Percentiles rank a stretch among this genome's conserved stretches.
Conservation (phyloP, 2,797 vertebrate species). For the Ficedula albicollis region DNA sequence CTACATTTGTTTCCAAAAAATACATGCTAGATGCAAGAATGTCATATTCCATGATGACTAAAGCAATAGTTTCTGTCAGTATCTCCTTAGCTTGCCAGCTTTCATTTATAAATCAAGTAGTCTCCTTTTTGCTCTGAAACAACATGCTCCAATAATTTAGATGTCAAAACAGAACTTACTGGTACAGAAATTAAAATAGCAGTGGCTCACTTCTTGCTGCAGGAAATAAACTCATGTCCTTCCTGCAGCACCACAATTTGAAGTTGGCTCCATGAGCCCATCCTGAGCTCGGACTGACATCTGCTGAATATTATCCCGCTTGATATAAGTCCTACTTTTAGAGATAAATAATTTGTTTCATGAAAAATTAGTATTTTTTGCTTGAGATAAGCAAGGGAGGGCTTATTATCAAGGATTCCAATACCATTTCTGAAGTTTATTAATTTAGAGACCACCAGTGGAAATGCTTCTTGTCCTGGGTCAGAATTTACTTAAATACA, state of each 20-base stretch:
- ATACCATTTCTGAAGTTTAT: background rate
- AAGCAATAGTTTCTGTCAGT: slow-evolving; percentile 46
- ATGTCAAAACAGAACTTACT: slow-evolving; percentile 36
- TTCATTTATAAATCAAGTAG: slow-evolving; percentile 42
- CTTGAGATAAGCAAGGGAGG: background rate
- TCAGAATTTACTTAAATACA: background rate
- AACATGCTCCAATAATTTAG: slow-evolving; percentile 6
- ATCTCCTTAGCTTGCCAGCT: slow-evolving; percentile 30
- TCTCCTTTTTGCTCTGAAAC: slow-evolving; percentile 29
- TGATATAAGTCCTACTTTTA: background rate
- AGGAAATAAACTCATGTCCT: background rate
- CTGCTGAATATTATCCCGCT: background rate
- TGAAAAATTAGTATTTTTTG: background rate
- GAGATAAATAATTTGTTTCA: background rate
- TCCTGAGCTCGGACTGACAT: background rate
- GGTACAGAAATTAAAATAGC: slow-evolving; percentile 33
- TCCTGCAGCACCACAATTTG: background rate
- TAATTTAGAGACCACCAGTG: background rate
- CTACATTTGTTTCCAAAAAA: slow-evolving; percentile 35
- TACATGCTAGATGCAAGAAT: background rate
- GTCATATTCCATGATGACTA: background rate
- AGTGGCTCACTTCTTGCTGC: background rate
- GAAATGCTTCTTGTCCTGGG: background rate
- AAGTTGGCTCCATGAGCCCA: background rate
- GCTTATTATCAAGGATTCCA: background rate